phyloP scores from a whole-genome alignment of 2,888 invertebrate species.

The Aplocera efformata region DNA sequence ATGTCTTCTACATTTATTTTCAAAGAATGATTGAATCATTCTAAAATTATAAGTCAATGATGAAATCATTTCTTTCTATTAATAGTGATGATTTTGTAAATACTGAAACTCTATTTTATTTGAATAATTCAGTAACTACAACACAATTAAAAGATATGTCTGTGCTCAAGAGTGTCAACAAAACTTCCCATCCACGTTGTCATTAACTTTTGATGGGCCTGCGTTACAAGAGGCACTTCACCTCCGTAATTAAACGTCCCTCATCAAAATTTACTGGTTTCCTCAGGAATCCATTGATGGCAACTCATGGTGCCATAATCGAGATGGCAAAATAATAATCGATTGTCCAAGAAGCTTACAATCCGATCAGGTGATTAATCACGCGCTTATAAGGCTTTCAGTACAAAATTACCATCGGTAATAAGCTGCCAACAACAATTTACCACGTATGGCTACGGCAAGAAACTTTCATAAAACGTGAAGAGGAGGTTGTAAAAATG shows the following conservation, averaged over 20 bases:
- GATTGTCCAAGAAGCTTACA: slow-evolving; percentile 48
- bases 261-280: slow-evolving; percentile 36
- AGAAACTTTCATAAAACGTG: slow-evolving; percentile 18
- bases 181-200: slow-evolving; percentile 9
- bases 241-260: slow-evolving; percentile 24
- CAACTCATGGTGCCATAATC: slow-evolving; percentile 21
- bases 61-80: no score
- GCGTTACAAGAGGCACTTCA: slow-evolving; percentile 16
- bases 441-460: slow-evolving; percentile 36
- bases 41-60: no score
- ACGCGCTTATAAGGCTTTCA: slow-evolving; percentile 50
- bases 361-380: slow-evolving; percentile 60
- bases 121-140: no score
- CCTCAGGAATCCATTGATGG: slow-evolving; percentile 9
- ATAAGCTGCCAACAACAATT: slow-evolving; percentile 52
- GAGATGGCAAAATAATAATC: slow-evolving; percentile 43
- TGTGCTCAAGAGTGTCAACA: background rate
- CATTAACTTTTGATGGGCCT: slow-evolving; percentile 22
- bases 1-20: no score
- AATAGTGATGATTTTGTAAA: no score
- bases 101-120: no score
- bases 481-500: slow-evolving; percentile 16
- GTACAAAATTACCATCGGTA: slow-evolving; percentile 50
- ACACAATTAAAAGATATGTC: no score
- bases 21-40: no score